Evolutionary conservation across 2,797 vertebrate species (phyloP), one percentile per base, ranked within the genome.

Genomic region (Alfaro cultratus): DNA sequence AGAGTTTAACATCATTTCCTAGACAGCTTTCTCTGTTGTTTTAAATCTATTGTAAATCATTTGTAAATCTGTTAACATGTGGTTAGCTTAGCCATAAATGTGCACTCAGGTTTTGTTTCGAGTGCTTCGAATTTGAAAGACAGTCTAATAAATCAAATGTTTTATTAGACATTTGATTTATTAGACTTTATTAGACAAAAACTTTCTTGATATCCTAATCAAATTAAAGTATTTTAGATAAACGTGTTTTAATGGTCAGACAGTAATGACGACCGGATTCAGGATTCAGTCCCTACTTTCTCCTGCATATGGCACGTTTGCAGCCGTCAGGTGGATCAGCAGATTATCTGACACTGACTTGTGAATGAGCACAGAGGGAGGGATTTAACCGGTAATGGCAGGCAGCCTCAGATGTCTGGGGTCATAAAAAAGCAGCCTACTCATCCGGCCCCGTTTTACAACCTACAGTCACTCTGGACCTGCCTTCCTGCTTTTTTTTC

Each of bases 401-500:
- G 67, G 18, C 46, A 36, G 85, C 23, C 49, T n/a, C 23, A 4
- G 74, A 64, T 46, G 49, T 80, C 73, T 43, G 80, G 76, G 85
- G 85, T 88, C 81, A 82, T 41, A n/a, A 81, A 88, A 76, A 88
- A 82, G 75, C 72, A 79, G 68, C 41, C 67, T 1, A 74, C 57
- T 67, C 76, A 72, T 78, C 74, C 31, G 74, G 60, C 73, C 41
- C 46, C 34, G 55, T 77, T 76, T 81, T 72, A 82, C 70, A 57
- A 73, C 76, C 74, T 74, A 64, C 36, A 57, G 70, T 49, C 26
- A 60, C 60, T 21, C 73, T 47, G 53, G 13, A 55, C 51, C 1
- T 41, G 21, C 71, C 81, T 7, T 78, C 88, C 89, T 89, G 88
- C 86, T 82, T 83, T 80, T 55, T 78, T 84, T 83, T 79, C 78